Evolutionary conservation across 2,797 vertebrate genomes (phyloP), one percentile per base, ranked within the genome.

Genomic region (Menidia menidia): DNA sequence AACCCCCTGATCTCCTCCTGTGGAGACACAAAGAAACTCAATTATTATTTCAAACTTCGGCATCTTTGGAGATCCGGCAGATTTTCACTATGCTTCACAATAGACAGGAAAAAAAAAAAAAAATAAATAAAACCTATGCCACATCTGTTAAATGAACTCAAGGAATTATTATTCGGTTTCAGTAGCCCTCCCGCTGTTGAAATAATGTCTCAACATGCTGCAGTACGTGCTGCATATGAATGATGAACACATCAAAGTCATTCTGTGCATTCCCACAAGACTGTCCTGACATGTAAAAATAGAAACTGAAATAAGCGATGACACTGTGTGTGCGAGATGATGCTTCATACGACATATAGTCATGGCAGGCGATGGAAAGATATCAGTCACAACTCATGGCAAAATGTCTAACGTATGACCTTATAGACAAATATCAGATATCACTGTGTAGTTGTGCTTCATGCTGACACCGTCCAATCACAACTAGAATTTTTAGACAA

Each of bases 1-100:
- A 83, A 99, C 88, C 3, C 98, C 98, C 90, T 99, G 98, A 95
- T 99, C 98, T 80, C 97, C 98, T 91, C 98, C 98, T 99, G 89
- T 11, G 74, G 42, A 78, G 32, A 75, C 1, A 12, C 0, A 68
- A 25, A 64, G 6, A 58, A 4, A 39, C 35, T 39, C 35, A 8
- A n/a, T 35, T 6, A 39, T 6, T 6, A 39, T 39, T 39, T 39
- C 35, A 39, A 25, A 25, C 25, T 25, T 25, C 25, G 25, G 25
- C 25, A 25, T 25, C 25, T 25, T 25, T 25, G 25, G 35, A 39
- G 35, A 39, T 3, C 35, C 35, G 1, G 35, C 5, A 5, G 35
- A 5, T 6, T 39, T 39, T 39, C 4, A 39, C 10, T 4, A 7
- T 2, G 3, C 35, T 39, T 39, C 10, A 57, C 9, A 25, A 25